Evolutionary conservation across 1,140 invertebrate species (phyloP), one percentile per base, ranked within the genome.

Genomic region (Eciton burchellii): DNA sequence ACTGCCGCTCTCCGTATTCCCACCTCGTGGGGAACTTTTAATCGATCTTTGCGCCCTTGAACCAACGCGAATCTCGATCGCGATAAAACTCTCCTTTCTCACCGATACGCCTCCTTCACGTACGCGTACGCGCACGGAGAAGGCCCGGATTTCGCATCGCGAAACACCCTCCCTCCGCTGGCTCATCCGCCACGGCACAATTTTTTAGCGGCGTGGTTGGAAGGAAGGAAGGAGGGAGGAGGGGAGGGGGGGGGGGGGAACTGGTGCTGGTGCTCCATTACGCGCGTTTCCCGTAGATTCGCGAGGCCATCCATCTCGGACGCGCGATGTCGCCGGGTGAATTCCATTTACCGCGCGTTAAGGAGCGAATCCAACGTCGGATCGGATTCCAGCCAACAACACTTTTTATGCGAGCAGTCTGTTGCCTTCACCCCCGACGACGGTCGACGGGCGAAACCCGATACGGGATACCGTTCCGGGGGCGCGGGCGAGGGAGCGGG

Each of bases 21-120:
- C 35, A 6, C 62, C 57, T 74, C 43, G 57, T n/a, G 29, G 26
- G n/a, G 29, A 79, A 79, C 45, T 43, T 57, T 79, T 79, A 79
- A 79, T 45, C n/a, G n/a, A n/a, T n/a, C n/a, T n/a, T n/a, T n/a
- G n/a, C n/a, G n/a, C n/a, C n/a, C n/a, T n/a, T n/a, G n/a, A n/a
- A 19, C 56, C 68, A 65, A 1, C 62, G 16, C 3, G 12, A 43
- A 77, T 54, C 62, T 56, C 4, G 49, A 52, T 24, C 12, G 6
- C 14, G n/a, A 35, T 47, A n/a, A 12, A 6, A 47, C 11, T 77
- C 14, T 74, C 47, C 21, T 16, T 21, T 19, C 16, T 6, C 8
- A 21, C n/a, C 19, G 63, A n/a, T n/a, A n/a, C n/a, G n/a, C n/a
- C n/a, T n/a, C n/a, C n/a, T n/a, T n/a, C n/a, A n/a, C n/a, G n/a